Base-by-base conservation (phyloP, 2,888 invertebrate genomes). In the Rugalucina vietnamica region DNA sequence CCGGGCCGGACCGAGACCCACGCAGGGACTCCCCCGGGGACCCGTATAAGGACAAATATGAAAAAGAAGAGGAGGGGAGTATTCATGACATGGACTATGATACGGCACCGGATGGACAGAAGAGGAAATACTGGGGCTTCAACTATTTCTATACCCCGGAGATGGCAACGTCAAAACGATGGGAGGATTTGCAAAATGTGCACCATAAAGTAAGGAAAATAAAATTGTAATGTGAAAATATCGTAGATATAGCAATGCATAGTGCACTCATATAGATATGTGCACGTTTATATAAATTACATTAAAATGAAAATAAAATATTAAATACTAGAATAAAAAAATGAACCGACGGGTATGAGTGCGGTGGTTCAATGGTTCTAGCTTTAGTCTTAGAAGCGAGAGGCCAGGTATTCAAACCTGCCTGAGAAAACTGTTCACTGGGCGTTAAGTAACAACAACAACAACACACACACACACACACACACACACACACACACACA, bases 131-230 rank as follows among this genome's bases (percentile, higher is more conserved):
- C 72, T 85, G 72, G 73, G 87, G 87, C 27, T 80, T 85, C 14
- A 87, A 87, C 50, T 81, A 81, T 39, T 79, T 69, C 36, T 85
- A 82, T 49, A 65, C 70, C 37, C 87, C 82, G 3, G 65, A 84
- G 27, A 76, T 29, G 50, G 49, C 76, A 3, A 87, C 87, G 5
- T 36, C 87, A 8, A 85, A 87, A 50, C 75, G 87, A 36, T 70
- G 82, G 24, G 84, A 87, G n/a, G 80, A 87, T 43, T 36, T 81
- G 24, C 81, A 84, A 27, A 4, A 32, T 8, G 5, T 18, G 1
- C 1, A 5, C 8, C 18, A 3, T 34, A 65, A 65, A 65, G 65
- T 65, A 21, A 65, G 65, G 32, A 65, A n/a, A n/a, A n/a, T n/a
- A n/a, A n/a, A n/a, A n/a, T n/a, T n/a, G n/a, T n/a, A n/a, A n/a